Evolutionary conservation across 2,888 invertebrate species (phyloP), one percentile per base, ranked within the genome.

Genomic region (Perizoma flavofasciatum): DNA sequence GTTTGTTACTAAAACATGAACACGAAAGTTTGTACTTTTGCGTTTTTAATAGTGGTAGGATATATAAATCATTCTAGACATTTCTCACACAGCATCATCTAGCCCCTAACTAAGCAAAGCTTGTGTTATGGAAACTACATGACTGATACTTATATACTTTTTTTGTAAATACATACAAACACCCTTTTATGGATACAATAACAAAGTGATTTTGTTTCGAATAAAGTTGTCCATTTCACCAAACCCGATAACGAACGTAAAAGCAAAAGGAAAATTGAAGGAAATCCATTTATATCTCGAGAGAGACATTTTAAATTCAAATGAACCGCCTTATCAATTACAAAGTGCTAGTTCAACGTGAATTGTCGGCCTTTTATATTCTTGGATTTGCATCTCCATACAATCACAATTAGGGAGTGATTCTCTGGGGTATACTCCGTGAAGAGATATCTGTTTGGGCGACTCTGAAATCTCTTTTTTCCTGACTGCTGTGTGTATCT

Each of bases 321-420:
- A 89, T 89, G 78, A 75, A 73, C 69, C 86, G 85, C 89, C 88
- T 89, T 90, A 89, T 90, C 90, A 90, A 89, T 89, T 89, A 89
- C 90, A 86, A 83, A 84, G 22, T 22, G 22, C 22, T 22, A 22
- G 22, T 22, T 87, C n/a, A n/a, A n/a, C n/a, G n/a, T n/a, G n/a
- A n/a, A n/a, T n/a, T n/a, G n/a, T n/a, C n/a, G n/a, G n/a, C 83
- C 84, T 81, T 80, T 83, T 50, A 50, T 85, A 22, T 22, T 84
- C 83, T 78, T 77, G 75, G 66, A 89, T 89, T 90, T 90, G 88
- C 89, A 89, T 89, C 87, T 88, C 83, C 87, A 88, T 86, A 88
- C 88, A 87, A 86, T 84, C 78, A 78, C 89, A 88, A 89, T 89
- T 89, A 89, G 88, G 87, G 85, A 79, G 56, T 47, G 52, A 59